Base-by-base conservation (phyloP, 2,113 vertebrate species). In the Prochilodus magdalenae region DNA sequence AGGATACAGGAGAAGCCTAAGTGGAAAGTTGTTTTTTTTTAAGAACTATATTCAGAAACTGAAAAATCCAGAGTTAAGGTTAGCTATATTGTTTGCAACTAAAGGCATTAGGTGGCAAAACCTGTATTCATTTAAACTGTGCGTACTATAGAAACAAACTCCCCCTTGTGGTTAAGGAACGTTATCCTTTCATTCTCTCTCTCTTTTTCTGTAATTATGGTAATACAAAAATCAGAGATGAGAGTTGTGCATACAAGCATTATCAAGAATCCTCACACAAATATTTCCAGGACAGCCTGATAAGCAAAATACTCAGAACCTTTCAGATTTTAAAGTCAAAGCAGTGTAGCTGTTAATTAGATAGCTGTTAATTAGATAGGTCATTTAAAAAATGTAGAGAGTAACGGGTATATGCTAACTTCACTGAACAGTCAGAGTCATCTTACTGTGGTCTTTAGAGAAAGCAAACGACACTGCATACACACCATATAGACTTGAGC, bases 121-220 rank as follows among this genome's bases (percentile, higher is more conserved):
- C 26, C n/a, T 57, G 4, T 26, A 57, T 22, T 26, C 33, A 33
- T 67, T 27, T 51, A 55, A 30, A 4, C 22, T 49, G 44, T n/a
- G 26, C 33, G 70, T 30, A 51, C 65, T 11, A 2, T 20, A 65
- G 79, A 40, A 33, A 40, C 57, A 20, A 59, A 26, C 79, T 73
- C 79, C 70, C 59, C n/a, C 79, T 81, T 53, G 70, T 81, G 79
- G 79, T 65, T 51, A 8, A 71, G 47, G 3, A 15, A 29, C 22
- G 3, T 27, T 44, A 1, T 18, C 49, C 2, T 51, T 14, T 57
- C 53, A n/a, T 20, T 1, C 16, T 20, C 5, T 53, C 22, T 55
- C 53, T 55, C 53, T 20, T 1, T 15, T 16, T n/a, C n/a, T n/a
- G n/a, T 12, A 55, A 4, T 18, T n/a, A 15, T 4, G n/a, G n/a